These are phyloP conservation scores for Crotalus horridus DNA, from an alignment of 2,113 vertebrate genomes.

Conservation along the genomic window DNA sequence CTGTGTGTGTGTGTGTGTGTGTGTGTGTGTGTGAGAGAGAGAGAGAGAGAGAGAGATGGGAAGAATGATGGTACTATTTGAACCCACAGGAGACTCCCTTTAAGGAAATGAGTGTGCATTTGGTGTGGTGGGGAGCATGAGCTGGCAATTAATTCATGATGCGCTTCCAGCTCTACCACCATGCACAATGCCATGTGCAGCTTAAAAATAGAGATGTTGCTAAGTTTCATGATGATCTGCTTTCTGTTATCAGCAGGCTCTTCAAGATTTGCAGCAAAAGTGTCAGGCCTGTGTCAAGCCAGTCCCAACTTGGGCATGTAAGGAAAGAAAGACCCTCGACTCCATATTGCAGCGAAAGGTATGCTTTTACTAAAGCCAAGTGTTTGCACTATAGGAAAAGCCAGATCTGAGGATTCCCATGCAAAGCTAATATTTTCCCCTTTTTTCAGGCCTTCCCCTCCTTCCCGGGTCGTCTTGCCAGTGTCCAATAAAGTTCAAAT, in stretches of 20 bases:
- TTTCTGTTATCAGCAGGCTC: not conserved
- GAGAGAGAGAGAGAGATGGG: not conserved
- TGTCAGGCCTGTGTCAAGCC: not conserved
- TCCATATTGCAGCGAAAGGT: not conserved
- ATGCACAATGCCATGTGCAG: not conserved
- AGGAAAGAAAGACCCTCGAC: not conserved
- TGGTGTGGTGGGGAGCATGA: not conserved
- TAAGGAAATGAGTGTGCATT: slow-evolving; percentile 9
- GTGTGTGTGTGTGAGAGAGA: too few relatives aligned
- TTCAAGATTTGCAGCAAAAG: not conserved
- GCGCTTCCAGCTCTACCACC: not conserved
- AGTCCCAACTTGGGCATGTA: not conserved
- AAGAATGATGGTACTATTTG: not conserved
- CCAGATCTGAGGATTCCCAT: not conserved
- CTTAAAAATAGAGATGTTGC: not conserved
- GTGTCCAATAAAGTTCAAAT: too few relatives aligned
- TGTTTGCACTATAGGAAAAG: not conserved
- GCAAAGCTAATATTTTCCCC: not conserved
- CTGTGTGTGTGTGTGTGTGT: too few relatives aligned
- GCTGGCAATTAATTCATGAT: slow-evolving; percentile 31
- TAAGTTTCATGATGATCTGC: not conserved
- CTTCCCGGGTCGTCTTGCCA: too few relatives aligned
- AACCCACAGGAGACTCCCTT: not conserved
- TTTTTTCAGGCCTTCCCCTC: too few relatives aligned
- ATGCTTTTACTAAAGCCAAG: not conserved